Evolutionary conservation across 1,140 invertebrate species (phyloP).

Genomic region (Scaptomyza pallida): DNA sequence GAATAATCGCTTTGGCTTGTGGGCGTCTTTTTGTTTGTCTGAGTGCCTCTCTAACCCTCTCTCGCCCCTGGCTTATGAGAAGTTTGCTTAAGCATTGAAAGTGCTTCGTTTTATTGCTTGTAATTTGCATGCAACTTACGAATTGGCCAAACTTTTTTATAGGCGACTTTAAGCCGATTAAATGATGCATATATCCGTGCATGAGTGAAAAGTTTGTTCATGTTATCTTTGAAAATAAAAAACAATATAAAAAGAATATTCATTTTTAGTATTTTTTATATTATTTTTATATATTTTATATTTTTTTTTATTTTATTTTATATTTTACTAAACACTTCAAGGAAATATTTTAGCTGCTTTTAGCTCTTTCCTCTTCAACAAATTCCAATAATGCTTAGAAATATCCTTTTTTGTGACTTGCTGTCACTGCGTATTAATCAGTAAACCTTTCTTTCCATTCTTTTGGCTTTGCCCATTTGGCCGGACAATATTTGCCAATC

Average conservation of each 20-base stretch:
- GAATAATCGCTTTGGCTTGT: conserved; percentile 71
- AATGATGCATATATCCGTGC: conserved; percentile 59
- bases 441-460: conserved; percentile 58
- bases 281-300: too few species aligned
- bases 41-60: conserved; percentile 5
- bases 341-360: background rate
- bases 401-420: conserved; percentile 41
- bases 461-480: conserved; percentile 63
- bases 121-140: conserved; percentile 79
- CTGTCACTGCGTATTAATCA: conserved; percentile 76
- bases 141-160: conserved; percentile 73
- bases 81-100: conserved; percentile 64
- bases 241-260: too few species aligned
- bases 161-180: conserved; percentile 60
- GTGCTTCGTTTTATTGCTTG: conserved; percentile 77
- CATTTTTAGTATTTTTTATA: too few species aligned
- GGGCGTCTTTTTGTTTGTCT: conserved; percentile 24
- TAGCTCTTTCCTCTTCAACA: background rate
- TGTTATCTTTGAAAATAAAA: too few species aligned
- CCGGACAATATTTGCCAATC: conserved; percentile 83
- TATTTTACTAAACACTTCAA: too few species aligned
- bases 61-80: conserved; percentile 1
- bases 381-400: background rate
- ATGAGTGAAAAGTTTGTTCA: conserved; percentile 47
- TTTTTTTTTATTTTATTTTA: too few species aligned